Evolutionary conservation across 2,797 vertebrate genomes (phyloP).

Genomic region (Novumbra hubbsi): DNA sequence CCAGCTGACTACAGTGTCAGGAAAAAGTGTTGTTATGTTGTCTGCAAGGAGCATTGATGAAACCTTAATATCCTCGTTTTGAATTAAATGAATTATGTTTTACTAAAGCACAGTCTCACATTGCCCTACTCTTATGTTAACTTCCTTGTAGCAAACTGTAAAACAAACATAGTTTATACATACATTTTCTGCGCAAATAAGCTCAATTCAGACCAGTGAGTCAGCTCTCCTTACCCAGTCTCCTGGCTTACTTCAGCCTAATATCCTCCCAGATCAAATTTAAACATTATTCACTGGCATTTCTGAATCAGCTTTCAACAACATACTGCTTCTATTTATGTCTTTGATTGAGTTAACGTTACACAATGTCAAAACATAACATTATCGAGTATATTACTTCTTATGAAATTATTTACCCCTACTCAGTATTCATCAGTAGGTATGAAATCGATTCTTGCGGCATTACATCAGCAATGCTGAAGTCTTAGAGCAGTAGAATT

Average conservation of each 20-base stretch:
- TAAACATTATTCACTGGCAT: conserved; percentile 55
- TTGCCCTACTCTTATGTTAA: too few relatives aligned
- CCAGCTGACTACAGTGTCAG: too few relatives aligned
- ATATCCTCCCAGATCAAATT: conserved; percentile 51
- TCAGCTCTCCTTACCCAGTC: too few relatives aligned
- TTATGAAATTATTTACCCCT: neutral
- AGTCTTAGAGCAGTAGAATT: conserved; percentile 2
- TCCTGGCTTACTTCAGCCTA: neutral
- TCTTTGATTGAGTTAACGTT: conserved; percentile 52
- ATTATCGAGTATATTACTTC: neutral
- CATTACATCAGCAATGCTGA: neutral
- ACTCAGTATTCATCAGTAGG: neutral
- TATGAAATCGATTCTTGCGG: neutral
- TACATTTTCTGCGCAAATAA: too few relatives aligned
- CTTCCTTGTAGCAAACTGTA: too few relatives aligned
- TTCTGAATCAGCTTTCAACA: conserved; percentile 58
- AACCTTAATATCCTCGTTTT: too few relatives aligned
- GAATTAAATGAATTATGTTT: too few relatives aligned
- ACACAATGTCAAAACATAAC: conserved; percentile 24
- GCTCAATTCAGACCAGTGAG: too few relatives aligned
- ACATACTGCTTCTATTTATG: conserved; percentile 48
- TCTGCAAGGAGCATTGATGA: too few relatives aligned
- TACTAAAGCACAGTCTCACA: too few relatives aligned
- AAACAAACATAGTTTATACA: too few relatives aligned
- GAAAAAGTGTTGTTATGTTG: too few relatives aligned